These are phyloP conservation scores for Lanistes nyassanus DNA, from an alignment of 1,140 invertebrate species.

Conservation along the genomic window DNA sequence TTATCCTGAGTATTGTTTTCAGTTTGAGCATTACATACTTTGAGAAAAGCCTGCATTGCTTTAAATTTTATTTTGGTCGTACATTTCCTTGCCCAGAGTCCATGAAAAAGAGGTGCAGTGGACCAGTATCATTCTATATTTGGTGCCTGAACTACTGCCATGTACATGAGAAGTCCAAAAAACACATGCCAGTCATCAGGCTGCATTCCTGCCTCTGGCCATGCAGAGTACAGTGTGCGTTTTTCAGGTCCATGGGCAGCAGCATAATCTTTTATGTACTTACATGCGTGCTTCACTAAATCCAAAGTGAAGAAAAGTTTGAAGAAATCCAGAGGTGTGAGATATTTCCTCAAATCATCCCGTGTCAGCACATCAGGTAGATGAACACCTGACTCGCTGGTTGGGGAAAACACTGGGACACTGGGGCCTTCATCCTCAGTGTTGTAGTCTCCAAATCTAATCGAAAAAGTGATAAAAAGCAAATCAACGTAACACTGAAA, in stretches of 20 bases:
- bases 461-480: too few relatives aligned
- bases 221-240: neutral
- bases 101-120: neutral
- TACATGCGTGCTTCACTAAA: neutral
- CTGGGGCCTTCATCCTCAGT: too few relatives aligned
- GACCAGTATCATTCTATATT: slow-evolving; percentile 5
- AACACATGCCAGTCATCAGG: neutral
- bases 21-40: neutral
- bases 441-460: too few relatives aligned
- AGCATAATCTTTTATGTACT: neutral
- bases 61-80: neutral
- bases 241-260: neutral
- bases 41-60: neutral
- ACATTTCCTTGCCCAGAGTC: neutral
- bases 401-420: neutral
- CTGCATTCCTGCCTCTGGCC: neutral
- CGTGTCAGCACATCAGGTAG: neutral
- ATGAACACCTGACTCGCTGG: neutral
- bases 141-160: neutral
- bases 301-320: slow-evolving; percentile 1
- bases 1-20: slow-evolving; percentile 2
- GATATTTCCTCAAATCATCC: neutral
- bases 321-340: neutral
- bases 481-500: too few relatives aligned
- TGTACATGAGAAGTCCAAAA: neutral